Evolutionary conservation across 2,888 invertebrate species (phyloP).

Genomic region (Tipula lateralis): DNA sequence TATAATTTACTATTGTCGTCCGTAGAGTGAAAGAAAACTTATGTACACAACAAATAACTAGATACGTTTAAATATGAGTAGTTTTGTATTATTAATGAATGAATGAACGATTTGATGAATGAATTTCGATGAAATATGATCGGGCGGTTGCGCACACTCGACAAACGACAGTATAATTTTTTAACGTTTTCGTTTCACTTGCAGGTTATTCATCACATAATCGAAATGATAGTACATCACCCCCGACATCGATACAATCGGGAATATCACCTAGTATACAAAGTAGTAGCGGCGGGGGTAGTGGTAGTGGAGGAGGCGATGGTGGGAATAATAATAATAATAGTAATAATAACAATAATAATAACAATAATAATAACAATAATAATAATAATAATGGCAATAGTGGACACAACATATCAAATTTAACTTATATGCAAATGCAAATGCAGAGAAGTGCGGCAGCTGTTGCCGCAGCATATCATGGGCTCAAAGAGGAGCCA

Average conservation of each 20-base stretch:
- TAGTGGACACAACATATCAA: conserved; percentile 35
- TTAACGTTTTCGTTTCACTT: conserved; percentile 33
- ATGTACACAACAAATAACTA: background rate
- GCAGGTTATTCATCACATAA: conserved; percentile 44
- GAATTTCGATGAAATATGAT: conserved; percentile 25
- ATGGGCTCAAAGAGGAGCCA: conserved; percentile 49
- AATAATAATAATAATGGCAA: conserved; percentile 38
- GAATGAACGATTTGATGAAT: conserved; percentile 13
- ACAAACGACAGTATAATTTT: background rate
- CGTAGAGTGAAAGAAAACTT: background rate
- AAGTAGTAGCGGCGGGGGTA: conserved; percentile 38
- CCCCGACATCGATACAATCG: conserved; percentile 38
- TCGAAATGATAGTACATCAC: conserved; percentile 46
- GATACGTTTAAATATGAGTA: conserved; percentile 13
- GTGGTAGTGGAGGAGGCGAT: conserved; percentile 50
- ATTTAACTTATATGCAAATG: conserved; percentile 46
- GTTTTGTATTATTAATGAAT: background rate
- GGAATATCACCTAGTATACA: conserved; percentile 43
- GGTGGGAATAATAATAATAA: conserved; percentile 32
- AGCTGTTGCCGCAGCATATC: conserved; percentile 37
- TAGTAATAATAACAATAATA: conserved; percentile 28
- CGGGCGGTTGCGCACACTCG: background rate
- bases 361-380: conserved; percentile 32
- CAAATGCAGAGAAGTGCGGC: conserved; percentile 41
- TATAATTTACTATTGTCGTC: background rate